Percentiles rank a stretch among this genome's conserved stretches.
Conservation (phyloP, 2,888 invertebrate species). For the Eristalis intricaria region DNA sequence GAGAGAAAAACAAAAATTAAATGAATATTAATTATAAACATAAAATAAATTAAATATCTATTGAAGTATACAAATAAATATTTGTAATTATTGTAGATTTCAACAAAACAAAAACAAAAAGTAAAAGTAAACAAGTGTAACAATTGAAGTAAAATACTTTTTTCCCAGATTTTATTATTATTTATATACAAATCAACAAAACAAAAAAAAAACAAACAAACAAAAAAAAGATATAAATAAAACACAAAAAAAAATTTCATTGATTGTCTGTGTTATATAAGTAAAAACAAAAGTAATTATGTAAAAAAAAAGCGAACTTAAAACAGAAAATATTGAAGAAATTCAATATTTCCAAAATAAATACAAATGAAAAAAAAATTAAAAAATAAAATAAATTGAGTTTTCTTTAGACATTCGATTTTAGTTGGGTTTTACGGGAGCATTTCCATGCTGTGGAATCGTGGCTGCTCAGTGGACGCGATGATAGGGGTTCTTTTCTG, state of each 20-base stretch:
- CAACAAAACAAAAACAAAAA: conserved; percentile 33
- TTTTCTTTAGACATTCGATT: background rate
- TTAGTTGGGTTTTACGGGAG: no score
- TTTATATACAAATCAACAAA: conserved; percentile 70
- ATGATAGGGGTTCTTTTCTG: no score
- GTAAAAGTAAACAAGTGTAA: conserved; percentile 58
- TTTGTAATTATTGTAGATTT: conserved; percentile 71
- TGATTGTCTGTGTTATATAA: conserved; percentile 74
- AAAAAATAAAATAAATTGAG: background rate
- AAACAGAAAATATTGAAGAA: conserved; percentile 66
- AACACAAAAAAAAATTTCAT: conserved; percentile 69
- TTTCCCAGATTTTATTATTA: conserved; percentile 72
- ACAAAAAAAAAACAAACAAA: conserved; percentile 47
- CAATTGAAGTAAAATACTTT: conserved; percentile 61
- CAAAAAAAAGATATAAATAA: conserved; percentile 4
- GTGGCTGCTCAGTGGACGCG: no score
- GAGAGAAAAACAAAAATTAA: conserved; percentile 60
- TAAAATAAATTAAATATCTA: conserved; percentile 57
- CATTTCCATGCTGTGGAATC: no score
- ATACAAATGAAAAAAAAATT: conserved; percentile 67
- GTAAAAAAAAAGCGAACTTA: conserved; percentile 66
- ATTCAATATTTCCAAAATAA: conserved; percentile 71
- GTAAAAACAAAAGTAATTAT: conserved; percentile 56
- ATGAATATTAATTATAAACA: conserved; percentile 59
- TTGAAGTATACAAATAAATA: conserved; percentile 65